phyloP scores from a whole-genome alignment of 1,140 invertebrate genomes.

The Sitophilus oryzae region DNA sequence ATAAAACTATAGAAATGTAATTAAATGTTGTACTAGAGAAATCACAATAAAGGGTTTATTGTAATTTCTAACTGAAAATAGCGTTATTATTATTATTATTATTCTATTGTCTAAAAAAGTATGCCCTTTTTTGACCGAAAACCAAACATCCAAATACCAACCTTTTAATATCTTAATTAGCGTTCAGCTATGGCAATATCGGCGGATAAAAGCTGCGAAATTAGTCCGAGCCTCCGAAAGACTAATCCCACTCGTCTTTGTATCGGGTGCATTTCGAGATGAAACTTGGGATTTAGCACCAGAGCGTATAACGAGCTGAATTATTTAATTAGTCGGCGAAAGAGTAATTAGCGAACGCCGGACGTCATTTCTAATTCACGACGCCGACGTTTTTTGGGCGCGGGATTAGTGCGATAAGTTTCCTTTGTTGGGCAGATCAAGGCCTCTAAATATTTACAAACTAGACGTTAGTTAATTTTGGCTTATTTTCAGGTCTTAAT shows the following conservation, averaged over 20 bases:
- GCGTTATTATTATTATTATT: too few species aligned
- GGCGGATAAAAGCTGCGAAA: not conserved
- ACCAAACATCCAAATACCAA: too few species aligned
- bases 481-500: too few species aligned
- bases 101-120: too few species aligned
- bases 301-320: slow-evolving; percentile 9
- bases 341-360: slow-evolving; percentile 3
- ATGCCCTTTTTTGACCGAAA: too few species aligned
- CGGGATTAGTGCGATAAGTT: slow-evolving; percentile 1
- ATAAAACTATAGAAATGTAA: too few species aligned
- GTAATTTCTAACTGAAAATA: too few species aligned
- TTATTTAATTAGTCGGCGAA: slow-evolving; percentile 8
- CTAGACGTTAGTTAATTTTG: too few species aligned
- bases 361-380: slow-evolving; percentile 9
- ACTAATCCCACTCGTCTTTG: slow-evolving; percentile 6
- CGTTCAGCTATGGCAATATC: not conserved
- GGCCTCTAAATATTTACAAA: too few species aligned
- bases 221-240: not conserved
- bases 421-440: slow-evolving; percentile 2
- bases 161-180: not conserved
- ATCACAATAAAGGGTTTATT: too few species aligned
- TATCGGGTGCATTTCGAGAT: slow-evolving; percentile 4
- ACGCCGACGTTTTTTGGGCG: slow-evolving; percentile 4
- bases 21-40: too few species aligned
- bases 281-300: slow-evolving; percentile 2